A percentile compares a stretch with the other conserved stretches of the same genome.
Evolutionary conservation across 1,140 invertebrate species (phyloP).

Genomic region (Calosoma granatense): DNA sequence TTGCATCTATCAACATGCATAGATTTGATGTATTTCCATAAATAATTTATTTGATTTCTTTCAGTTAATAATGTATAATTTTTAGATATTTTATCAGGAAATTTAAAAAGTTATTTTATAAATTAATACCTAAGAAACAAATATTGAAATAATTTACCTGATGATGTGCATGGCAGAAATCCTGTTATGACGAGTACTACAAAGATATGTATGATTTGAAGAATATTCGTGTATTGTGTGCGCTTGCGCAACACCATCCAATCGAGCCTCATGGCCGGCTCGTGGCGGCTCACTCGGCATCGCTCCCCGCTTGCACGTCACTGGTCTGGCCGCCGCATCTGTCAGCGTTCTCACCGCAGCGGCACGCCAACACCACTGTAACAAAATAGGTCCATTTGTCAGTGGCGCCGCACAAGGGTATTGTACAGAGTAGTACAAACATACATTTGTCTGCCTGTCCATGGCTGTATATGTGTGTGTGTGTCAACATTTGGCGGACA

Average conservation of each 20-base stretch:
- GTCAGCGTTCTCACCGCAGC: neutral
- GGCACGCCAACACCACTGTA: neutral
- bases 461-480: no score
- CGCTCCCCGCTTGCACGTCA: neutral
- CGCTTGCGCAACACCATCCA: neutral
- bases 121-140: neutral
- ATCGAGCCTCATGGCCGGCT: neutral
- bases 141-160: neutral
- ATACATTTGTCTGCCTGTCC: no score
- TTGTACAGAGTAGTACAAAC: no score
- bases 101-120: no score
- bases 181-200: neutral
- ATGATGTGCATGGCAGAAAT: neutral
- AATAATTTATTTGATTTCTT: no score
- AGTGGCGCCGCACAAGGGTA: no score
- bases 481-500: no score
- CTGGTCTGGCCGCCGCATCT: neutral
- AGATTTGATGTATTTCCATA: no score
- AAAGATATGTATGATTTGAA: neutral
- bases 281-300: neutral
- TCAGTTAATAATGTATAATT: no score
- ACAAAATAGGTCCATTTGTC: neutral
- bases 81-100: no score
- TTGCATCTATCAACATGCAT: no score
- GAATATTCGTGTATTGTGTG: neutral